These are phyloP conservation scores for Apostichopus californicus DNA, from an alignment of 35 echinoderm and acorn worm genomes.

Conservation along the genomic window DNA sequence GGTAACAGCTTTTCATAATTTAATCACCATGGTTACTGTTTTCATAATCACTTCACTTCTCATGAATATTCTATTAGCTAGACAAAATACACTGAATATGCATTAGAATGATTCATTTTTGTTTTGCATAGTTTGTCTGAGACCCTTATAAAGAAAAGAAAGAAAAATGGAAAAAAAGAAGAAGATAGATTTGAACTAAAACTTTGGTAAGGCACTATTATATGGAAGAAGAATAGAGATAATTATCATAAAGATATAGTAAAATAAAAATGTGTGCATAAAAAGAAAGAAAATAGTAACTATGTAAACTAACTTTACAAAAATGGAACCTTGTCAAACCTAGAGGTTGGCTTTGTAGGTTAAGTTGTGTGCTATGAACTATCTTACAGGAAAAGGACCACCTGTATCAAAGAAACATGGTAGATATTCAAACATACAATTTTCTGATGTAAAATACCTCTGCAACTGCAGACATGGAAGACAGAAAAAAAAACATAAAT, in stretches of 20 bases:
- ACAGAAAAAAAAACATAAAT: too few relatives aligned
- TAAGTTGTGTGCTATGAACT: neutral
- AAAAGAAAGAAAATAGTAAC: neutral
- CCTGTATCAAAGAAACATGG: too few relatives aligned
- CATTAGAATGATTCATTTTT: neutral
- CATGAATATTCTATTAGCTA: too few relatives aligned
- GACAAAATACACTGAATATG: neutral
- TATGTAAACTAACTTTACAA: neutral
- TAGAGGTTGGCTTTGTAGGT: neutral
- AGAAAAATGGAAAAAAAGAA: neutral
- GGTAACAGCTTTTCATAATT: too few relatives aligned
- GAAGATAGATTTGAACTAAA: neutral
- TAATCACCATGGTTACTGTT: too few relatives aligned
- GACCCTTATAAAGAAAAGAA: neutral
- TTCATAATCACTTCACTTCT: too few relatives aligned
- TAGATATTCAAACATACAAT: too few relatives aligned
- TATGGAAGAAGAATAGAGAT: neutral
- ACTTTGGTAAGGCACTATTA: neutral
- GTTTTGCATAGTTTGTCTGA: neutral
- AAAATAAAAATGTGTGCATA: neutral
- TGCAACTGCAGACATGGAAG: too few relatives aligned
- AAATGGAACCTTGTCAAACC: neutral
- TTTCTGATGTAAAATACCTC: too few relatives aligned
- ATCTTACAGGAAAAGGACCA: neutral
- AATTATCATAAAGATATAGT: neutral